phyloP scores from a whole-genome alignment of 2,113 vertebrate genomes.

The Poecilia latipinna region DNA sequence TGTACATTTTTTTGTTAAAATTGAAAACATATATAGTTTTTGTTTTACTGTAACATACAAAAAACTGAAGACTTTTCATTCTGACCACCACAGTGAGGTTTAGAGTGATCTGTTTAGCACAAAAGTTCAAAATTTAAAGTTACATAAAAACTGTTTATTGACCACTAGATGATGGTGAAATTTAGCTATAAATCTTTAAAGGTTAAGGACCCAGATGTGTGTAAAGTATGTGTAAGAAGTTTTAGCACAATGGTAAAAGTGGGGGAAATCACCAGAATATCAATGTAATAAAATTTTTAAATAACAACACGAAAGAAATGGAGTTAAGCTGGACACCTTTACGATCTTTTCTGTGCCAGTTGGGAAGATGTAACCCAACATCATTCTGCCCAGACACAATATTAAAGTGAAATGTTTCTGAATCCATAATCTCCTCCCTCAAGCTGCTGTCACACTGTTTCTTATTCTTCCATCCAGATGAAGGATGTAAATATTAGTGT shows the following conservation, averaged over 20 bases:
- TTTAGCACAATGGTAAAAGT: no score
- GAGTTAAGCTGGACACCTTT: neutral
- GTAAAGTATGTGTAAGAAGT: neutral
- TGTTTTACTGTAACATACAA: neutral
- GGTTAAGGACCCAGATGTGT: neutral
- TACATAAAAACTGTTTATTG: neutral
- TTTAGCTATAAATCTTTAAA: neutral
- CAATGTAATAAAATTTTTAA: no score
- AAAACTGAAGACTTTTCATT: neutral
- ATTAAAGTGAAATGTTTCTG: neutral
- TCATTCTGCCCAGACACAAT: neutral
- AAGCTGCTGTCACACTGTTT: neutral
- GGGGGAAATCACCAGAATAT: no score
- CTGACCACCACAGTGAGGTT: neutral
- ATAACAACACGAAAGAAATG: neutral
- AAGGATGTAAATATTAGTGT: no score
- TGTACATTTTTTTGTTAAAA: neutral
- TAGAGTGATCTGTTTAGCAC: no score
- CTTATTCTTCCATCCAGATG: neutral
- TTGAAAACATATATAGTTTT: neutral
- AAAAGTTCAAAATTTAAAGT: neutral
- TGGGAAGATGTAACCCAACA: no score
- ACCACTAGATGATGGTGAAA: neutral
- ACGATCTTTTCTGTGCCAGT: no score
- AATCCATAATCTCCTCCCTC: neutral